Evolutionary conservation across 2,113 vertebrate genomes (phyloP).

Genomic region (Oxygymnocypris stewartii): DNA sequence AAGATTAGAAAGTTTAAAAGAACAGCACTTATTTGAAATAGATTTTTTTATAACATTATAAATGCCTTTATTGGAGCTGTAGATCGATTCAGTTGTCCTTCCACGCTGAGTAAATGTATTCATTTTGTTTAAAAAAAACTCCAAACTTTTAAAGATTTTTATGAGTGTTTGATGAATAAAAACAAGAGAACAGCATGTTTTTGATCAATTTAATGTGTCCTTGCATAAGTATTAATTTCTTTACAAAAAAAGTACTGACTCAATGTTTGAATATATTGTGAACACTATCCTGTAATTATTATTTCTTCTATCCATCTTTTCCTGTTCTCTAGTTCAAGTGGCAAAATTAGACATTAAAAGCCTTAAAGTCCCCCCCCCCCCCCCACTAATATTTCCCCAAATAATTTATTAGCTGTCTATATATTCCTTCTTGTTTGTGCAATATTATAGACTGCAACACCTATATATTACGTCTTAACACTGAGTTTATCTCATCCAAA

Average conservation of each 20-base stretch:
- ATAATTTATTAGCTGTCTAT: neutral
- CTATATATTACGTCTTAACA: no score
- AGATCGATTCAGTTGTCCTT: no score
- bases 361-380: no score
- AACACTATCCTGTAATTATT: neutral
- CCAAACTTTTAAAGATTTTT: no score
- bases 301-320: neutral
- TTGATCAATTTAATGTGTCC: neutral
- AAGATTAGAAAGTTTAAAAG: no score
- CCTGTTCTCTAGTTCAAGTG: neutral
- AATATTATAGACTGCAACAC: no score
- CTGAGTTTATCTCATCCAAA: neutral
- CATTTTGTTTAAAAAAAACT: no score
- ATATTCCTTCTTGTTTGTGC: neutral
- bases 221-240: neutral
- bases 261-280: no score
- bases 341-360: neutral
- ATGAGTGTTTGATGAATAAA: neutral
- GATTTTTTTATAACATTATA: no score
- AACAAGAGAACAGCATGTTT: neutral
- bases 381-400: neutral
- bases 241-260: neutral
- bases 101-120: no score
- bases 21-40: no score
- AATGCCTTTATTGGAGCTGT: no score